Percentiles rank a stretch among this genome's conserved stretches.
phyloP scores from a whole-genome alignment of 2,113 vertebrate species.

The Cyanistes caeruleus region DNA sequence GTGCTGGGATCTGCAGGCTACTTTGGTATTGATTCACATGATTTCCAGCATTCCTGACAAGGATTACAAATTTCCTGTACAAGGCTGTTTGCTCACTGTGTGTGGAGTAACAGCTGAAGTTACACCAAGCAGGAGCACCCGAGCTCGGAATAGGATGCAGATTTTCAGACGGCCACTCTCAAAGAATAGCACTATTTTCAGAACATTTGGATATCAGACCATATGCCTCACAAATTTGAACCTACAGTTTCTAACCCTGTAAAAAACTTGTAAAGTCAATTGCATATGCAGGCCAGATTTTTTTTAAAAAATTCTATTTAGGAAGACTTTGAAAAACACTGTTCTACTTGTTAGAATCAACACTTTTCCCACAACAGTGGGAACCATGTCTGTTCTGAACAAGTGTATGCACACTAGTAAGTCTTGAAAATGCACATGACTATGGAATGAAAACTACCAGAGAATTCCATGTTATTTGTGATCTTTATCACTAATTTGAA shows the following conservation, averaged over 20 bases:
- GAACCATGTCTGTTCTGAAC: background rate
- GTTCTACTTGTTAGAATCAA: background rate
- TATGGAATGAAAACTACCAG: background rate
- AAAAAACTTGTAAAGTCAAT: background rate
- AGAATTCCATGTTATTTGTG: background rate
- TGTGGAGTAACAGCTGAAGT: background rate
- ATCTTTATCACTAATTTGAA: background rate
- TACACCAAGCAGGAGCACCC: background rate
- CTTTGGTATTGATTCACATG: background rate
- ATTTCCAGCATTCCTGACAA: background rate
- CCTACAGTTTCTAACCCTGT: background rate
- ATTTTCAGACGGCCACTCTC: background rate
- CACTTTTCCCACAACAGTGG: background rate
- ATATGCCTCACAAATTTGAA: background rate
- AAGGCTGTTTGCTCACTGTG: background rate
- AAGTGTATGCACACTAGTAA: background rate
- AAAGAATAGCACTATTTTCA: background rate
- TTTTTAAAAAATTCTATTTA: background rate
- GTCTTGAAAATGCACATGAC: background rate
- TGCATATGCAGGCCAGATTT: background rate
- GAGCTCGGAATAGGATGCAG: fast-evolving
- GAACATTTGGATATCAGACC: background rate
- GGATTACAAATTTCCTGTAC: background rate
- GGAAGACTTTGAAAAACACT: background rate
- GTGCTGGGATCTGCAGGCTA: background rate